phyloP scores from a whole-genome alignment of 2,888 invertebrate genomes.

The Himalopsyche japonica region DNA sequence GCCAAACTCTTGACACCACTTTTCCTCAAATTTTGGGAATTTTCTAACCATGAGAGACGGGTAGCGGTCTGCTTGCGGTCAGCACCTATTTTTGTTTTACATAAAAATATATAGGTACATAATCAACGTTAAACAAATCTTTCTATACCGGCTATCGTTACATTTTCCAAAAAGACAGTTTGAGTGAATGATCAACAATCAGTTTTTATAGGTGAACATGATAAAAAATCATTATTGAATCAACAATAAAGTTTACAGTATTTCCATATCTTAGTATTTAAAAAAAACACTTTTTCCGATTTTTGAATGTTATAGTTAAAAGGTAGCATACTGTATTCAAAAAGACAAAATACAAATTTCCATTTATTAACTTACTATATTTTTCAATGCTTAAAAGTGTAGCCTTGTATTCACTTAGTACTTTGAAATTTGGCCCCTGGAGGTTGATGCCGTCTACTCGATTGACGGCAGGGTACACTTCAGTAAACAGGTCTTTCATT shows the following conservation, averaged over 20 bases:
- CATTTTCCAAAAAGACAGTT: too few relatives aligned
- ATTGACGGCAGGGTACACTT: neutral
- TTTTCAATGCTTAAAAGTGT: neutral
- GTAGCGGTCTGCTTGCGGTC: neutral
- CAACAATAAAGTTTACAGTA: too few relatives aligned
- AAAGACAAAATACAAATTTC: too few relatives aligned
- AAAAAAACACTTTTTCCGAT: too few relatives aligned
- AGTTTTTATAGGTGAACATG: too few relatives aligned
- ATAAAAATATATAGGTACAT: too few relatives aligned
- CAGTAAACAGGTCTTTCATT: constrained; percentile 9
- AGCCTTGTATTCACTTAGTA: neutral
- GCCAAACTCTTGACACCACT: neutral
- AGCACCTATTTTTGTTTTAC: neutral
- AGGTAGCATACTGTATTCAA: too few relatives aligned
- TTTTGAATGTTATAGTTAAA: too few relatives aligned
- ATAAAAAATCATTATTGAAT: too few relatives aligned
- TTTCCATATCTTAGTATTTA: too few relatives aligned
- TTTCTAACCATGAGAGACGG: neutral
- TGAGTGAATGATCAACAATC: neutral
- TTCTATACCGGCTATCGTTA: too few relatives aligned
- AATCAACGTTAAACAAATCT: too few relatives aligned
- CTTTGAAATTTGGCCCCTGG: constrained; percentile 10
- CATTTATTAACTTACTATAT: neutral
- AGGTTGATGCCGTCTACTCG: neutral
- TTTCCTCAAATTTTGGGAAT: neutral